Evolutionary conservation across 2,113 vertebrate genomes (phyloP).

Genomic region (Phalacrocorax pelagicus): DNA sequence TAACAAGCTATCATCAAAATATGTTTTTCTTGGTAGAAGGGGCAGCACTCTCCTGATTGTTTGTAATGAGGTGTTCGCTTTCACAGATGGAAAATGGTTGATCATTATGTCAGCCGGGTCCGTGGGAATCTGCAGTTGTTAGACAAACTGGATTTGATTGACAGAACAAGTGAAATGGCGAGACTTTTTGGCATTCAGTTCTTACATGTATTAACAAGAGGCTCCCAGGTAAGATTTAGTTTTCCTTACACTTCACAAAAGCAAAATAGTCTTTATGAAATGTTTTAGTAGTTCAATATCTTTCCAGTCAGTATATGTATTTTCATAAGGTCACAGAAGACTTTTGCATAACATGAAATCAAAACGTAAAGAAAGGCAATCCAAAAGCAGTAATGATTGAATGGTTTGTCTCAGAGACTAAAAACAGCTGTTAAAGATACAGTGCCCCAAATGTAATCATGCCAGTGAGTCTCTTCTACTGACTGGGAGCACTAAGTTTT

Average conservation of each 20-base stretch:
- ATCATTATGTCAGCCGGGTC: slow-evolving; percentile 90
- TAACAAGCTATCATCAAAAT: background rate
- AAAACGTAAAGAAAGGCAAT: background rate
- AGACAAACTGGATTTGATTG: slow-evolving; percentile 90
- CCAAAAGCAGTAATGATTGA: background rate
- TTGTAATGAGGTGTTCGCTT: slow-evolving; percentile 21
- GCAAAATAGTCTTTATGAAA: background rate
- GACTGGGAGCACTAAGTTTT: background rate
- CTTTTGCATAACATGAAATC: background rate
- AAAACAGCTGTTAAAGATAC: background rate
- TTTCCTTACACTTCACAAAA: slow-evolving; percentile 2
- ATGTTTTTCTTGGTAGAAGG: background rate
- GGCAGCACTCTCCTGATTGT: background rate
- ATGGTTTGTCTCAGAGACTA: background rate
- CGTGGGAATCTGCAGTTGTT: slow-evolving; percentile 88
- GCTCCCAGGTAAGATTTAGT: slow-evolving; percentile 81
- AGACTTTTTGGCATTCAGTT: slow-evolving; percentile 97
- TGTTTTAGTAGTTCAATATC: background rate
- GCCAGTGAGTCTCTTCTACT: background rate
- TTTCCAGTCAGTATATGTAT: background rate
- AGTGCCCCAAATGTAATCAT: background rate
- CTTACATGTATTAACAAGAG: slow-evolving; percentile 93
- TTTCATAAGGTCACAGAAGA: background rate
- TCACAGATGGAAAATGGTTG: slow-evolving; percentile 94
- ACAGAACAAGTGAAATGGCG: slow-evolving; percentile 95